Conservation (phyloP, 1,140 invertebrate genomes). For the Pseudomyrmex flavicornis region DNA sequence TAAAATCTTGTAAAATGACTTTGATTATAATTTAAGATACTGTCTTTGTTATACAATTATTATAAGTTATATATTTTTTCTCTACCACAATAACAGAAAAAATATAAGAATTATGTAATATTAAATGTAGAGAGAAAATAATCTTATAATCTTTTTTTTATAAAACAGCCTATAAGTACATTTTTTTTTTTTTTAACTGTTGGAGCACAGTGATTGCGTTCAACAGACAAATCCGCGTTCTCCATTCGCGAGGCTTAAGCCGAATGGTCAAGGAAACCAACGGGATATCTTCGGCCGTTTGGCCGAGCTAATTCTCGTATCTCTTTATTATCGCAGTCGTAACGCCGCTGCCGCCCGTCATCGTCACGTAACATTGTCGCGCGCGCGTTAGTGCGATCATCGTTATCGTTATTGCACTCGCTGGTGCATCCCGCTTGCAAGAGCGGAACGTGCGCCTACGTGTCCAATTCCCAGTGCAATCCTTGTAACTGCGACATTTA, state of each 20-base stretch:
- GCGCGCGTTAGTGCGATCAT: slow-evolving; percentile 44
- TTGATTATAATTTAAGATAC: background rate
- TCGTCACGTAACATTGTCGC: slow-evolving; percentile 44
- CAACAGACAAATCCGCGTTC: background rate
- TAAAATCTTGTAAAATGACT: background rate
- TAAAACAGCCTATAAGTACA: too few species aligned
- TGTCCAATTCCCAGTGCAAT: slow-evolving; percentile 60
- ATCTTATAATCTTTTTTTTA: too few species aligned
- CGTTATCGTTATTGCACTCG: slow-evolving; percentile 62
- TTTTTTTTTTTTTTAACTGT: too few species aligned
- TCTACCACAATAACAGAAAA: background rate
- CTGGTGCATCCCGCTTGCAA: slow-evolving; percentile 41
- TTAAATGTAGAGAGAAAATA: background rate
- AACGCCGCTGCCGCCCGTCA: slow-evolving; percentile 39
- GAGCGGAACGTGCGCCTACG: slow-evolving; percentile 28
- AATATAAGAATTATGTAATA: background rate
- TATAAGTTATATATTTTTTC: background rate
- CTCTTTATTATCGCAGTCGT: slow-evolving; percentile 52
- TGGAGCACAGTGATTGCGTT: too few species aligned
- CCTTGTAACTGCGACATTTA: slow-evolving; percentile 55
- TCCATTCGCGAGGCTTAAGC: background rate
- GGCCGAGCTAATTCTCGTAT: slow-evolving; percentile 45
- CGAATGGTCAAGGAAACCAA: background rate
- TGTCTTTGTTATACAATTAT: too few species aligned
- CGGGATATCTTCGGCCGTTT: background rate